Evolutionary conservation across 2,888 invertebrate species (phyloP), one percentile per base, ranked within the genome.

Genomic region (Gandaritis pyraliata): DNA sequence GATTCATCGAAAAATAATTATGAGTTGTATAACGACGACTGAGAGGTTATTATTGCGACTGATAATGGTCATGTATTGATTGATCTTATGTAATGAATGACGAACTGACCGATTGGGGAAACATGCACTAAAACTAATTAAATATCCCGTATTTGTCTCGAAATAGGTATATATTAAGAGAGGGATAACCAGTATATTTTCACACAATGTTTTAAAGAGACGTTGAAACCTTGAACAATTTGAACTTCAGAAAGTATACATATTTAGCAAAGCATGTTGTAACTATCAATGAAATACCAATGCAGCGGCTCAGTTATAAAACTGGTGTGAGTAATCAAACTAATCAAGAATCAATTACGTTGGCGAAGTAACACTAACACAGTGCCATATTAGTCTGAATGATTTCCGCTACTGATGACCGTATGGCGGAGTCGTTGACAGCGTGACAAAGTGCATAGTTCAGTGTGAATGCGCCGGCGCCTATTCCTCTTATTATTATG

Each of bases 381-480:
- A 61, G 51, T 53, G 57, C 53, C 52, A 49, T 58, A 64, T 51
- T 58, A 23, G 58, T 18, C 53, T 52, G 52, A 69, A 61, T 58
- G 47, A 47, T 61, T 64, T 66, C 64, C 60, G 54, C 53, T 54
- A 62, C 41, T 48, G 49, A 59, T 59, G 46, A 13, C 64, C 59
- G 39, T 64, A 63, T 51, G 38, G 68, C 57, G 36, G 59, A 49
- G 58, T 50, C 49, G 59, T 57, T 52, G 53, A 60, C 60, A 64
- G 30, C 41, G 49, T 54, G 56, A 52, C 52, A 51, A 23, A 47
- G 43, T 56, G 47, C 36, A 30, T 51, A 23, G 49, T 49, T 50
- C 59, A 63, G 54, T 64, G 65, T 1, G 33, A 30, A 7, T 43
- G 39, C 70, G 69, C 69, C 69, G 69, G 68, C 68, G 72, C 10